These are phyloP conservation scores for Hylaea fasciaria DNA, from an alignment of 2,888 invertebrate species.

Conservation along the genomic window DNA sequence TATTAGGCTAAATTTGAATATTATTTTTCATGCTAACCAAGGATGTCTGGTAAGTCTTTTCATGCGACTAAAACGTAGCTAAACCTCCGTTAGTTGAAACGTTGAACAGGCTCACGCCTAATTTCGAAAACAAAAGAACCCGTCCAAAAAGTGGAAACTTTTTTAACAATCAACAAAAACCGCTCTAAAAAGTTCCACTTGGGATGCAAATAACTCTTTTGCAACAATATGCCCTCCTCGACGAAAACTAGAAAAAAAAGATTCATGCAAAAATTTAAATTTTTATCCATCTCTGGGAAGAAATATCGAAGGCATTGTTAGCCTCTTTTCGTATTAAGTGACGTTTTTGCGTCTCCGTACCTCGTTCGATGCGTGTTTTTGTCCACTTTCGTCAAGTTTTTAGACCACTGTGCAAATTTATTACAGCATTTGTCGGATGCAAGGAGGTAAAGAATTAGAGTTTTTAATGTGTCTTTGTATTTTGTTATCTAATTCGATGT, in stretches of 20 bases:
- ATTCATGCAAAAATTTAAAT: conserved; percentile 72
- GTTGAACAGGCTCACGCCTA: conserved; percentile 49
- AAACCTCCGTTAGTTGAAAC: conserved; percentile 33
- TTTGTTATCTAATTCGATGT: conserved; percentile 27
- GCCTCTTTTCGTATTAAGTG: conserved; percentile 73
- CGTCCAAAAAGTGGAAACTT: conserved; percentile 66
- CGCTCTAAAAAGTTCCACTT: conserved; percentile 66
- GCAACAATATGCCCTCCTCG: conserved; percentile 75
- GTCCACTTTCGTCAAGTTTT: conserved; percentile 73
- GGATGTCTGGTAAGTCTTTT: conserved; percentile 1
- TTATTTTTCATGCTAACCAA: conserved; percentile 10
- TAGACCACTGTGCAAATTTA: conserved; percentile 68
- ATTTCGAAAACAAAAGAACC: conserved; percentile 63
- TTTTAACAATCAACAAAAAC: conserved; percentile 75
- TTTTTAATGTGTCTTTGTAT: conserved; percentile 21
- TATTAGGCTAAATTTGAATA: background rate
- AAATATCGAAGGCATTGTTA: conserved; percentile 77
- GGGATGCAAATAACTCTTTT: conserved; percentile 76
- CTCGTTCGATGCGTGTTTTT: conserved; percentile 61
- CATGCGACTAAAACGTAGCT: conserved; percentile 4
- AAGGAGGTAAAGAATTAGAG: conserved; percentile 49
- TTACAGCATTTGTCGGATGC: conserved; percentile 64
- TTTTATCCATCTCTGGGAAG: conserved; percentile 59
- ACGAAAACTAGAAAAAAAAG: conserved; percentile 37
- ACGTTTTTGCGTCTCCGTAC: conserved; percentile 55